Percentiles rank a stretch among this genome's conserved stretches.
Evolutionary conservation across 2,797 vertebrate species (phyloP).

Genomic region (Arvicola amphibius): DNA sequence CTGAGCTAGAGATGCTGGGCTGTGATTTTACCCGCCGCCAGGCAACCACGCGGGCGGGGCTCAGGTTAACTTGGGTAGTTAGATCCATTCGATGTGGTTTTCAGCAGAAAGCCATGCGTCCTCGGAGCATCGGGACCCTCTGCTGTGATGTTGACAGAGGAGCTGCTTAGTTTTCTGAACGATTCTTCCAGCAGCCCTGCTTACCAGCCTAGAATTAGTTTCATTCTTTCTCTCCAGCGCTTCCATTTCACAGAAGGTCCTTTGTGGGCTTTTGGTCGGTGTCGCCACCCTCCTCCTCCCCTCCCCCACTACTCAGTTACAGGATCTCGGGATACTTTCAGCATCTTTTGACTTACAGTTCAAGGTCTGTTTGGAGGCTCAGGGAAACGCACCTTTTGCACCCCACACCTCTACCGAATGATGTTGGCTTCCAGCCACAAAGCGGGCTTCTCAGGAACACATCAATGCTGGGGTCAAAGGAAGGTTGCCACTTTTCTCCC

Average conservation of each 20-base stretch:
- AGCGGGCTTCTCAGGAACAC: background rate
- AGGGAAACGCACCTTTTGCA: background rate
- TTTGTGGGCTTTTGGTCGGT: background rate
- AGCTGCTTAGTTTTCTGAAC: background rate
- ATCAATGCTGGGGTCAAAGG: background rate
- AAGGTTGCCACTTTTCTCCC: background rate
- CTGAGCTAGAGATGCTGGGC: background rate
- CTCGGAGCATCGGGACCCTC: background rate
- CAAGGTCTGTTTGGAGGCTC: background rate
- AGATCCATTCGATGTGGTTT: background rate
- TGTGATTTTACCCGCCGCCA: fast-evolving
- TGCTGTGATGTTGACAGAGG: background rate
- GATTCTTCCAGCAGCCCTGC: background rate
- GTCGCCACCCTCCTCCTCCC: fast-evolving
- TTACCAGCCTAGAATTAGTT: background rate
- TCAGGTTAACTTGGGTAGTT: background rate
- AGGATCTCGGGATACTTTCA: background rate
- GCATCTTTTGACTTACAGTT: slow-evolving; percentile 7
- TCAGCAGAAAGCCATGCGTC: background rate
- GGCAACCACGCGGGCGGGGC: background rate
- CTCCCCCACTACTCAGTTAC: background rate
- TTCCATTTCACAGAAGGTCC: background rate
- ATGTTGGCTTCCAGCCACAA: background rate
- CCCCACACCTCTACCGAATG: background rate
- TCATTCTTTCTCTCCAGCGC: background rate